A percentile compares a stretch with the other conserved stretches of the same genome.
These are phyloP conservation scores for Psittacus erithacus DNA, from an alignment of 2,113 vertebrate genomes.

Conservation along the genomic window DNA sequence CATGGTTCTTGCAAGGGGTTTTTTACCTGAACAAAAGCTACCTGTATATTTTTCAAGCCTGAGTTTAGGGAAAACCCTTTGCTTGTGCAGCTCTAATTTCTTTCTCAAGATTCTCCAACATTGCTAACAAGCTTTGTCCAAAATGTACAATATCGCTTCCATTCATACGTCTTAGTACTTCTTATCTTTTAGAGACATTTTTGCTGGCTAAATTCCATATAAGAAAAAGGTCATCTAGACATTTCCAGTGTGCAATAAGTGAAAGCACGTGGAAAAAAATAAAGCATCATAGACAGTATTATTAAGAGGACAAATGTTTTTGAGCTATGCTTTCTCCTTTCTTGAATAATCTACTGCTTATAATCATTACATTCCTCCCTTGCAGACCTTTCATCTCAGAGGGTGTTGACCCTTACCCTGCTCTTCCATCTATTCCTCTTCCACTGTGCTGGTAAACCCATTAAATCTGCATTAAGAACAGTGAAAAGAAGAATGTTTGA, in stretches of 20 bases:
- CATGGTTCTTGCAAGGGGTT: not conserved
- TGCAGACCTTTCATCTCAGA: not conserved
- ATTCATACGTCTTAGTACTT: not conserved
- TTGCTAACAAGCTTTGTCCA: not conserved
- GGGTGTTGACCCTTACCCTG: not conserved
- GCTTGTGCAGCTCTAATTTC: not conserved
- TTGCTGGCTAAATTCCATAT: not conserved
- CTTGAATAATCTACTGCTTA: not conserved
- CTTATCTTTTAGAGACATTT: not conserved
- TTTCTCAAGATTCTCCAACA: not conserved
- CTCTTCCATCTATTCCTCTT: slow-evolving; percentile 2
- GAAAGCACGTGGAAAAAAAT: not conserved
- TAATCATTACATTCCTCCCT: not conserved
- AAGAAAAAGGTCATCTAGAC: not conserved
- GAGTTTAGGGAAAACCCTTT: not conserved
- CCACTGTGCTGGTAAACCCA: not conserved
- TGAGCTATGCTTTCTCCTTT: not conserved
- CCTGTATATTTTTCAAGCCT: not conserved
- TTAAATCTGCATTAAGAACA: slow-evolving; percentile 6
- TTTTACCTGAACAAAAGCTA: not conserved
- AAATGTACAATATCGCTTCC: not conserved
- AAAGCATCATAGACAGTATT: not conserved
- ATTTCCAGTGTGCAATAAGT: not conserved
- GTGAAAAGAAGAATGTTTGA: not conserved
- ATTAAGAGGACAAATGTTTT: not conserved